Base-by-base conservation (phyloP, 2,113 vertebrate species). In the Leptocoma aspasia region DNA sequence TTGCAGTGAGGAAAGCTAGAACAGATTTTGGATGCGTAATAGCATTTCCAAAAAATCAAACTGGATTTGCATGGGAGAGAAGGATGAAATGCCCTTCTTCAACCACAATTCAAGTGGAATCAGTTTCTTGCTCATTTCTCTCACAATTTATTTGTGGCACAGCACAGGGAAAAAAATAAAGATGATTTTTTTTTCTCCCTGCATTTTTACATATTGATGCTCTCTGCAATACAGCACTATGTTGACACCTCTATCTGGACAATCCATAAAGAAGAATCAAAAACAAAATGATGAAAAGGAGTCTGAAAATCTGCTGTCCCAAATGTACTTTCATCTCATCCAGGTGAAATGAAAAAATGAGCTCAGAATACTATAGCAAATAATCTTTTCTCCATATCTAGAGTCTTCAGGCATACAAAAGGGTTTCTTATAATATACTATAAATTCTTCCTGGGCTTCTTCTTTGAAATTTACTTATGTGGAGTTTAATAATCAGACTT, bases 381-480 rank as follows among this genome's bases (percentile, higher is more conserved):
- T 69, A 94, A 92, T 61, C 70, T 80, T 50, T 39, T 37, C 42
- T 54, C 42, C 71, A 23, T 27, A 75, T 50, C 71, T 12, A 71
- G 13, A 86, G 45, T 82, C 42, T 82, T 83, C 50, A 86, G 65
- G 82, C 64, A 93, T 35, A 92, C 5, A 30, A 81, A 44, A 69
- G 27, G 53, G 41, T 82, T 94, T 92, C 87, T 86, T 60, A 9
- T 75, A 96, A 91, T 35, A 68, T 7, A 23, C 10, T 85, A 39
- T 41, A 94, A 69, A 71, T 91, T 95, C 47, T 79, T 90, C 84
- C 56, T 33, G 72, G 61, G 61, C 42, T 95, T 92, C 82, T 92
- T 65, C 89, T 96, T 88, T 60, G 30, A 96, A 97, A 92, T 85
- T 86, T 68, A 91, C 54, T 95, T 92, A 82, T 56, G 45, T 53